Base-by-base conservation (phyloP, 2,888 invertebrate species). In the Drosophila phalerata region DNA sequence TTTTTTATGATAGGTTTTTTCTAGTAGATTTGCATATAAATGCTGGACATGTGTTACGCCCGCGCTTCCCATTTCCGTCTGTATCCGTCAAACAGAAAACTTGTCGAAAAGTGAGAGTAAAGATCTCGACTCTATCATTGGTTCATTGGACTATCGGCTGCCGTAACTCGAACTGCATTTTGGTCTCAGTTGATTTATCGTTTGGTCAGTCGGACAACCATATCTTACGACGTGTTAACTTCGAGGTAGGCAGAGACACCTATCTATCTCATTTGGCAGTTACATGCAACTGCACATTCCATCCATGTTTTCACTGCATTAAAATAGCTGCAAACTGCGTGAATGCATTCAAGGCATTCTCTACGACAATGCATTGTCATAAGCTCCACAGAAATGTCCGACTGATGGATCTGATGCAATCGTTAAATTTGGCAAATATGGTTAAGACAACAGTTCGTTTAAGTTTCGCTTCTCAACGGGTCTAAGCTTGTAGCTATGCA, bases 351-450 rank as follows among this genome's bases (percentile, higher is more conserved):
- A 65, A 69, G 66, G 68, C 63, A 83, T 83, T 79, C 69, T 61
- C 49, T 19, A 15, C 43, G 55, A 49, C 42, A 49, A 49, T 19
- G 34, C 69, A 78, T 71, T 87, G 88, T 82, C 82, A 87, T 82
- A 88, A 85, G 64, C 67, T 68, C 5, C 13, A 43, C 22, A 43
- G 22, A 43, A 43, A 43, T 43, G 43, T 25, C n/a, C 8, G 43
- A 43, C 43, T 5, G 43, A 34, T 32, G 25, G 32, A 67, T 55
- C 57, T 65, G 73, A 88, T 79, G 84, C 87, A 86, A 88, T 85
- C 88, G 85, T 87, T 85, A 87, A 79, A 85, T 89, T 87, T 77
- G 85, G 85, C 89, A 89, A 89, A 85, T 89, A 85, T 87, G 85
- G 85, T 68, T 74, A 84, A 66, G 74, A 57, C 88, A 65, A 72